These are phyloP conservation scores for Ericerus pela DNA, from an alignment of 1,140 invertebrate species.

Conservation along the genomic window DNA sequence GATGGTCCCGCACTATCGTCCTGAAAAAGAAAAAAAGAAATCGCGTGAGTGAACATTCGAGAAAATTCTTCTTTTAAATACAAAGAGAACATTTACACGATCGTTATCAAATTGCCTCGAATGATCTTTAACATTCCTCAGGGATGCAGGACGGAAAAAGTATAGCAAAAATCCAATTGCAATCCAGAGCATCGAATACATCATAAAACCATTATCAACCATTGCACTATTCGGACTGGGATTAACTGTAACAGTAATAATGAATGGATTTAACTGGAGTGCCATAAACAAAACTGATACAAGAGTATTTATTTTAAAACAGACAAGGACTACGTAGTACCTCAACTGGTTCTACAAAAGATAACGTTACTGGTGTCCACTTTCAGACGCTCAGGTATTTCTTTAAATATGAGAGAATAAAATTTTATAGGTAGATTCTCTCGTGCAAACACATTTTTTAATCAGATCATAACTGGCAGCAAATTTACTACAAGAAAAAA, in stretches of 20 bases:
- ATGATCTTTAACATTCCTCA: background rate
- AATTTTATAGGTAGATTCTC: too few relatives aligned
- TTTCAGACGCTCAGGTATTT: too few relatives aligned
- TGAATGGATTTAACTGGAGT: background rate
- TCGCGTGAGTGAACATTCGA: background rate
- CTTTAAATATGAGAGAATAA: too few relatives aligned
- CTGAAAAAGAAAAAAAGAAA: background rate
- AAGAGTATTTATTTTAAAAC: too few relatives aligned
- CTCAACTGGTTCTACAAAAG: too few relatives aligned
- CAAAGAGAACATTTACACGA: background rate
- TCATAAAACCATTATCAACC: background rate
- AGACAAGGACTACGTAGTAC: too few relatives aligned
- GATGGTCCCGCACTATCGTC: background rate
- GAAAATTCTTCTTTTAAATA: background rate
- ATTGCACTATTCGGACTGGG: background rate
- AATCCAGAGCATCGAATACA: conserved; percentile 5
- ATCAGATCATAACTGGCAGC: too few relatives aligned
- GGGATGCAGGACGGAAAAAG: conserved; percentile 1
- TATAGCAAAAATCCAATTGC: background rate
- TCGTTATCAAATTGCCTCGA: background rate
- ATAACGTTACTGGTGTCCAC: too few relatives aligned
- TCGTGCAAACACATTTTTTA: too few relatives aligned
- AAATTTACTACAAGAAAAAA: too few relatives aligned
- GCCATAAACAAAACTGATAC: too few relatives aligned
- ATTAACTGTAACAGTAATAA: background rate